Conservation (phyloP, 2,888 invertebrate species). For the Ormia ochracea region DNA sequence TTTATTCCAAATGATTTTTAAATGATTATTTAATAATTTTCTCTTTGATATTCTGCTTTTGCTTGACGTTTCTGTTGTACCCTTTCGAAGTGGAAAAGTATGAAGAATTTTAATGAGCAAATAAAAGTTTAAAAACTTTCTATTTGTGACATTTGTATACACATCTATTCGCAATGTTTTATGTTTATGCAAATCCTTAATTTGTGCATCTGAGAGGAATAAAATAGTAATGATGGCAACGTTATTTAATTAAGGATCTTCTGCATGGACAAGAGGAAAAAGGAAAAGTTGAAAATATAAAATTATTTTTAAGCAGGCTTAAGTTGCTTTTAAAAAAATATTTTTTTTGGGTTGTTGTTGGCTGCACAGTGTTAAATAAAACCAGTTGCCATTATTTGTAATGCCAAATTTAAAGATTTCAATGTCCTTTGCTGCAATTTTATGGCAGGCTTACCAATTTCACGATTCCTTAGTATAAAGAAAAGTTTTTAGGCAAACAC, state of each 20-base stretch:
- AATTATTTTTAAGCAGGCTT: too few relatives aligned
- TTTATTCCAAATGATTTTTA: conserved; percentile 35
- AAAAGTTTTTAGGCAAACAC: too few relatives aligned
- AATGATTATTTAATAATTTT: conserved; percentile 35
- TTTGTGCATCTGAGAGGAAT: neutral
- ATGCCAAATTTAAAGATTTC: too few relatives aligned
- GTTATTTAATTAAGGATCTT: neutral
- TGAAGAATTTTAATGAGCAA: conserved; percentile 17
- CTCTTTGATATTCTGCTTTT: neutral
- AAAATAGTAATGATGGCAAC: neutral
- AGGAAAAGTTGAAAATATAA: too few relatives aligned
- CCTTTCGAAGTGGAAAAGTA: neutral
- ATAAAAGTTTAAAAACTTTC: neutral
- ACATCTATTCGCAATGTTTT: neutral
- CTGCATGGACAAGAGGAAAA: neutral
- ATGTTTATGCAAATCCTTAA: neutral
- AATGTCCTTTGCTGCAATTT: too few relatives aligned
- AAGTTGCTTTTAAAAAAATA: too few relatives aligned
- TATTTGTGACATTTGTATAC: neutral
- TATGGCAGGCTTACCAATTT: too few relatives aligned
- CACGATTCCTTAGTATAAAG: too few relatives aligned
- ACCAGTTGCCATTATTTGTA: too few relatives aligned
- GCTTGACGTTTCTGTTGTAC: neutral
- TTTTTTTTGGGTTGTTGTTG: too few relatives aligned
- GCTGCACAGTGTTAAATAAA: too few relatives aligned